phyloP scores from a whole-genome alignment of 2,888 invertebrate genomes.

The Nomada flava region DNA sequence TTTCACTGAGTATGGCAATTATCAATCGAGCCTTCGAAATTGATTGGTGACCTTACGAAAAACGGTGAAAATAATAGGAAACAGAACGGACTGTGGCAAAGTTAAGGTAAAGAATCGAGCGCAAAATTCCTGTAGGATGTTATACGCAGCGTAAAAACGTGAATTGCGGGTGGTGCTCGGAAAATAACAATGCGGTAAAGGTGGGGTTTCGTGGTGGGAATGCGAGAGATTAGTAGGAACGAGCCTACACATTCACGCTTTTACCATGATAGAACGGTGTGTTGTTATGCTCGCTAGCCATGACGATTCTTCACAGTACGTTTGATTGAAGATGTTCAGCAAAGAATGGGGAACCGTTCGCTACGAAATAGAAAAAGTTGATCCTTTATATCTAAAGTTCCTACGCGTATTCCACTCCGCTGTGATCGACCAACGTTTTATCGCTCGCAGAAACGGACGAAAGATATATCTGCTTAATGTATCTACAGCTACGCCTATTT shows the following conservation, averaged over 20 bases:
- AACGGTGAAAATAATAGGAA: not conserved
- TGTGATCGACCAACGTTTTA: slow-evolving; percentile 11
- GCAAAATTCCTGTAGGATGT: not conserved
- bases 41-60: too few relatives aligned
- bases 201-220: slow-evolving; percentile 37
- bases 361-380: not conserved
- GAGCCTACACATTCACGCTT: slow-evolving; percentile 45
- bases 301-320: slow-evolving; percentile 33
- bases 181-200: slow-evolving; percentile 7
- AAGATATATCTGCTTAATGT: not conserved
- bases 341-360: not conserved
- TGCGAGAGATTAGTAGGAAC: slow-evolving; percentile 34
- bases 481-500: slow-evolving; percentile 21
- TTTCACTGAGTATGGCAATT: not conserved
- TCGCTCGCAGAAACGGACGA: not conserved
- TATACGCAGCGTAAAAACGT: not conserved
- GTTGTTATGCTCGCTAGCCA: slow-evolving; percentile 31
- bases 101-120: not conserved
- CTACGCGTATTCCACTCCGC: not conserved
- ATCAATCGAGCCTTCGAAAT: not conserved
- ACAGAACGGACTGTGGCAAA: not conserved
- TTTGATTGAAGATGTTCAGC: slow-evolving; percentile 5
- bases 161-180: not conserved
- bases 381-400: too few relatives aligned
- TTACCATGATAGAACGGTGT: slow-evolving; percentile 46